Evolutionary conservation across 2,888 invertebrate species (phyloP), one percentile per base, ranked within the genome.

Genomic region (Ormyrus pomaceus): DNA sequence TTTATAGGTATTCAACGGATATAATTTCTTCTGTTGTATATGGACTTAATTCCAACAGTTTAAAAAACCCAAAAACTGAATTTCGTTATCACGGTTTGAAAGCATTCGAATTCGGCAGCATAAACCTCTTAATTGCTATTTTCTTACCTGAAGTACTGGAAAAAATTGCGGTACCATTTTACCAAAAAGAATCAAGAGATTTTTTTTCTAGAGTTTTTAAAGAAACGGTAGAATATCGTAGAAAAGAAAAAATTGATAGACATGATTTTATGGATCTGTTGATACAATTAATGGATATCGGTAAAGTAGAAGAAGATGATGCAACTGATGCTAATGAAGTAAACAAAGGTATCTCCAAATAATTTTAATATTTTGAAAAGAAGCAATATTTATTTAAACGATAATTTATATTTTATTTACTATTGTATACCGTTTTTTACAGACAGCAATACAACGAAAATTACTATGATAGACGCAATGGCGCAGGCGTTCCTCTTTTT

Each of bases 401-500:
- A 10, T 45, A 45, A 45, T 62, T 11, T 46, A 45, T 11, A 45
- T 62, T 11, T 7, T 48, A 9, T 46, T 64, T 11, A 64, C 10
- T n/a, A 45, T 48, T 10, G 0, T 11, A 64, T 34, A 34, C 34
- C 34, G 34, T 34, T 34, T 4, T 34, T 34, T 34, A n/a, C n/a
- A 4, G 7, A 65, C 1, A 13, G 6, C 6, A 2, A 50, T 3
- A 48, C 19, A 50, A 7, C 88, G 71, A 81, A 88, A 68, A 34
- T 34, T 34, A 34, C 34, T 34, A 34, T 34, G 34, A 4, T 34
- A 34, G 91, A 92, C 81, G 90, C 89, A 11, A 90, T 91, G 0
- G 92, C 92, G 0, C 92, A 92, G 83, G 91, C 91, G 3, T 92
- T 88, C 73, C 88, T 91, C 4, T 91, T 92, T 83, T 91, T 91